Conservation (phyloP, 2,797 vertebrate species). For the Clamator glandarius region DNA sequence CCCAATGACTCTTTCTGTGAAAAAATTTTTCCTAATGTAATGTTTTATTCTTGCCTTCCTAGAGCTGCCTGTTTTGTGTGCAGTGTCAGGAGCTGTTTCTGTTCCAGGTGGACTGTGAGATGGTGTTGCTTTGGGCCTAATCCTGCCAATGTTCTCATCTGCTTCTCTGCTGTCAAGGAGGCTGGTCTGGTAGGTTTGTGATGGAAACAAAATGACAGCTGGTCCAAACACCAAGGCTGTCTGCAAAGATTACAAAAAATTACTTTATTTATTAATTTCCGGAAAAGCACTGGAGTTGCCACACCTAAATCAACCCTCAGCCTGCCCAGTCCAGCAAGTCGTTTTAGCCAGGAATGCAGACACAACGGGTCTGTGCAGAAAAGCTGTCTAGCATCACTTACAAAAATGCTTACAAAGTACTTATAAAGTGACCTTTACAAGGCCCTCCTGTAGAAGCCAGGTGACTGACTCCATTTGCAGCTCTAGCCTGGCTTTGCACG, state of each 20-base stretch:
- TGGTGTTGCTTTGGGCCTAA: not conserved
- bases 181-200: not conserved
- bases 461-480: not conserved
- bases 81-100: not conserved
- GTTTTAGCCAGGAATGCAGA: not conserved
- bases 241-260: not conserved
- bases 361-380: not conserved
- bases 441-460: not conserved
- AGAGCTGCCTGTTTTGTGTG: not conserved
- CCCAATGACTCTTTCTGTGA: too few species aligned
- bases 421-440: not conserved
- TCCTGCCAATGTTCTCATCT: not conserved
- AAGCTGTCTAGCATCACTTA: not conserved
- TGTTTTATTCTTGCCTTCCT: not conserved
- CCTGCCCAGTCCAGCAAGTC: not conserved
- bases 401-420: not conserved
- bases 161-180: not conserved
- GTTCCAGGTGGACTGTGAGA: not conserved
- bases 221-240: fast-evolving
- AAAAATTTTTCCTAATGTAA: too few species aligned
- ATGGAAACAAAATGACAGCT: not conserved
- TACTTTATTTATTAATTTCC: not conserved
- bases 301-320: not conserved
- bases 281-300: not conserved
- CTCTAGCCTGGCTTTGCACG: not conserved